Conservation (phyloP, 2,113 vertebrate genomes). For the Marcusenius ussheri region DNA sequence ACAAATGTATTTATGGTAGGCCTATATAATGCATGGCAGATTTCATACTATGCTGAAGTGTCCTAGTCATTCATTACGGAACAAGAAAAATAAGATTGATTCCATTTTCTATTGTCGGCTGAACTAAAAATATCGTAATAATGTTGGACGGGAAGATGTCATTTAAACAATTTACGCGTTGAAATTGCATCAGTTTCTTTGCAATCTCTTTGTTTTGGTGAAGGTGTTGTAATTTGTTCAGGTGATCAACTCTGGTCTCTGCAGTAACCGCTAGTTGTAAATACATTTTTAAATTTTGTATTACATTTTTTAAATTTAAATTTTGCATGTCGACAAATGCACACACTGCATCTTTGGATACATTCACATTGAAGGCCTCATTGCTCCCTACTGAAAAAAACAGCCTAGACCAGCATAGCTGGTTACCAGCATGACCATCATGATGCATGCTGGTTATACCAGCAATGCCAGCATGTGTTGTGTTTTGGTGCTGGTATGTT, state of each 20-base stretch:
- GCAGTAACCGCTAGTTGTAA: not conserved
- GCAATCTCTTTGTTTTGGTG: not conserved
- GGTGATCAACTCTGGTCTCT: not conserved
- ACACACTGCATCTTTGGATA: not conserved
- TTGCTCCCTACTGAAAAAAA: too few species aligned
- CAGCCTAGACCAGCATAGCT: too few species aligned
- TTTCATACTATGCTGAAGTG: not conserved
- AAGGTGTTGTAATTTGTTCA: not conserved
- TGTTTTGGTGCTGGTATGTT: too few species aligned
- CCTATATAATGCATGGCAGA: not conserved
- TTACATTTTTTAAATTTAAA: too few species aligned
- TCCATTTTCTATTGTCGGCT: not conserved
- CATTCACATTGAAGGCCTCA: not conserved
- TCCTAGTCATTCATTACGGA: not conserved
- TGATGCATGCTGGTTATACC: too few species aligned
- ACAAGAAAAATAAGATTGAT: not conserved
- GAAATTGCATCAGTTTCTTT: not conserved
- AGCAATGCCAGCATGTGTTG: too few species aligned
- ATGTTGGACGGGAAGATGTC: not conserved
- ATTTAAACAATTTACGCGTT: not conserved
- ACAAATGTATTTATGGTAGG: not conserved
- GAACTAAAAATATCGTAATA: not conserved
- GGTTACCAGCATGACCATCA: too few species aligned
- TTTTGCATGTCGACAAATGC: too few species aligned
- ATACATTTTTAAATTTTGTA: not conserved